Evolutionary conservation across 1,140 invertebrate species (phyloP).

Genomic region (Oncopodura yosiiana): DNA sequence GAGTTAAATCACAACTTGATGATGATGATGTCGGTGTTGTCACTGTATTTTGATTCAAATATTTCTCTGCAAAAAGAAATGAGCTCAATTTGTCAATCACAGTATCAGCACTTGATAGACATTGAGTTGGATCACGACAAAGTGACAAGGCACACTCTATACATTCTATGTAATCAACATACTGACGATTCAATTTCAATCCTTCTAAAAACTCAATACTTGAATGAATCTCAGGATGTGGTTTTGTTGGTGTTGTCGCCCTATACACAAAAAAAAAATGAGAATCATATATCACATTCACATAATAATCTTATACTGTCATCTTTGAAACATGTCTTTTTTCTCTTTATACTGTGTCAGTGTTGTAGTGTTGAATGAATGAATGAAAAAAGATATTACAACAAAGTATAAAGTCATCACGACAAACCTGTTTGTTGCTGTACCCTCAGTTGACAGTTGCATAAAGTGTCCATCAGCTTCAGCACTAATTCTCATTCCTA

Average conservation of each 20-base stretch:
- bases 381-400: too few species aligned
- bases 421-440: too few species aligned
- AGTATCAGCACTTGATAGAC: slow-evolving; percentile 1
- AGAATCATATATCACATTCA: too few species aligned
- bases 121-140: slow-evolving; percentile 13
- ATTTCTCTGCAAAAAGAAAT: slow-evolving; percentile 26
- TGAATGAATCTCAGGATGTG: slow-evolving; percentile 17
- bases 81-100: slow-evolving; percentile 18
- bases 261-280: too few species aligned
- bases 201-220: slow-evolving; percentile 22
- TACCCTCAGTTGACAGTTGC: too few species aligned
- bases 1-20: too few species aligned
- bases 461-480: slow-evolving; percentile 6
- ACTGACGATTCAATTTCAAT: slow-evolving; percentile 27
- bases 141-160: slow-evolving; percentile 23
- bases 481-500: slow-evolving; percentile 11
- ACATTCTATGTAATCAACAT: slow-evolving; percentile 14
- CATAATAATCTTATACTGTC: too few species aligned
- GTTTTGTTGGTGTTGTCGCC: slow-evolving; percentile 17
- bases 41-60: slow-evolving; percentile 7
- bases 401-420: not conserved
- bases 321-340: too few species aligned
- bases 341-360: too few species aligned
- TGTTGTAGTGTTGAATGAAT: too few species aligned
- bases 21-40: too few species aligned